phyloP scores from a whole-genome alignment of 53 echinoderm and acorn worm species.

The Antedon mediterranea region DNA sequence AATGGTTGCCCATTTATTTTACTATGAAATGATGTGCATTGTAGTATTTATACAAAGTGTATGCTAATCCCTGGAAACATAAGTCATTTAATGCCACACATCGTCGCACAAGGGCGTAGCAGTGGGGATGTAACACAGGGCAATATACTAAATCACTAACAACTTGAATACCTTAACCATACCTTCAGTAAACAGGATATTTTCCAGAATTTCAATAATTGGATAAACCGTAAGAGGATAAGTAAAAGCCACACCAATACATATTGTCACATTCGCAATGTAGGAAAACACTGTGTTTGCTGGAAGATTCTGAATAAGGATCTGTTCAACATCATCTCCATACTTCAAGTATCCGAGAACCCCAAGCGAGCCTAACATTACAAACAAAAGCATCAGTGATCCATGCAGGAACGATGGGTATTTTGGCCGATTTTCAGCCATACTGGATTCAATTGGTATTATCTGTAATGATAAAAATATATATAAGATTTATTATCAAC shows the following conservation, averaged over 20 bases:
- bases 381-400: conserved; percentile 49
- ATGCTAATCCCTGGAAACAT: too few relatives aligned
- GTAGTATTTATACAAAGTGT: too few relatives aligned
- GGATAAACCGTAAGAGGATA: conserved; percentile 75
- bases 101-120: too few relatives aligned
- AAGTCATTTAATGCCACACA: too few relatives aligned
- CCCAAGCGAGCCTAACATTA: conserved; percentile 58
- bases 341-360: conserved; percentile 65
- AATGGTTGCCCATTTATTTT: too few relatives aligned
- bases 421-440: conserved; percentile 52
- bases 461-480: conserved; percentile 46
- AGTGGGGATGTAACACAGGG: too few relatives aligned
- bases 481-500: too few relatives aligned
- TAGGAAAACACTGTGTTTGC: conserved; percentile 11
- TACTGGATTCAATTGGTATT: conserved; percentile 86
- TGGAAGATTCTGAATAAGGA: conserved; percentile 65
- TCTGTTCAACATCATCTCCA: conserved; percentile 49
- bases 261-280: conserved; percentile 29
- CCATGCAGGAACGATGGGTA: conserved; percentile 66
- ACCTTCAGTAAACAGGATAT: conserved; percentile 53
- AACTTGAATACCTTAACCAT: too few relatives aligned
- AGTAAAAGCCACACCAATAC: conserved; percentile 70
- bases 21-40: too few relatives aligned
- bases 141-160: too few relatives aligned
- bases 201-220: conserved; percentile 63